phyloP scores from a whole-genome alignment of 2,113 vertebrate genomes.

The Herpetotheres cachinnans region DNA sequence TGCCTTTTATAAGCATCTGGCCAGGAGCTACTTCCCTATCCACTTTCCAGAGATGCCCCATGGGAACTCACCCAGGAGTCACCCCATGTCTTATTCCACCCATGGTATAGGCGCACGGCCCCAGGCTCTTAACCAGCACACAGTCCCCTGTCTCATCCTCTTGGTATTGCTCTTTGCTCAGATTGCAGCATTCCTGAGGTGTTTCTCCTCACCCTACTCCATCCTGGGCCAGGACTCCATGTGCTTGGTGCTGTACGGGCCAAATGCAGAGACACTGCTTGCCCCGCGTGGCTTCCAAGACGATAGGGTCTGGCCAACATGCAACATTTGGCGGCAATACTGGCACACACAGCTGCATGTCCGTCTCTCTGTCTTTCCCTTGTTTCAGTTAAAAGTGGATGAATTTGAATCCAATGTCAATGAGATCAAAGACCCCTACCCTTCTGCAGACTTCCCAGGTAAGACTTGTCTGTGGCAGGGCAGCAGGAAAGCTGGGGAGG shows the following conservation, averaged over 20 bases:
- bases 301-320: not conserved
- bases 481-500: not conserved
- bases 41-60: not conserved
- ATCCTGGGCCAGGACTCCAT: not conserved
- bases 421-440: constrained; percentile 97
- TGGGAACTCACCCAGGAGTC: not conserved
- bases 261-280: not conserved
- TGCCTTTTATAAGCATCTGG: not conserved
- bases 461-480: not conserved
- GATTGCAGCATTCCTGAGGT: not conserved
- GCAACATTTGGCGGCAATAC: not conserved
- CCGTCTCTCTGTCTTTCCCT: not conserved
- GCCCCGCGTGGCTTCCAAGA: not conserved
- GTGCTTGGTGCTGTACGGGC: not conserved
- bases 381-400: constrained; percentile 89
- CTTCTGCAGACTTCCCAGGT: constrained; percentile 98
- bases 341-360: not conserved
- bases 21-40: not conserved
- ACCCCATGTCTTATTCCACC: not conserved
- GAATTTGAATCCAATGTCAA: constrained; percentile 98
- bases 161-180: not conserved
- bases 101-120: not conserved
- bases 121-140: not conserved
- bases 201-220: not conserved
- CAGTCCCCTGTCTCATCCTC: not conserved